phyloP scores from a whole-genome alignment of 2,888 invertebrate genomes.

The Cheilosia pagana region DNA sequence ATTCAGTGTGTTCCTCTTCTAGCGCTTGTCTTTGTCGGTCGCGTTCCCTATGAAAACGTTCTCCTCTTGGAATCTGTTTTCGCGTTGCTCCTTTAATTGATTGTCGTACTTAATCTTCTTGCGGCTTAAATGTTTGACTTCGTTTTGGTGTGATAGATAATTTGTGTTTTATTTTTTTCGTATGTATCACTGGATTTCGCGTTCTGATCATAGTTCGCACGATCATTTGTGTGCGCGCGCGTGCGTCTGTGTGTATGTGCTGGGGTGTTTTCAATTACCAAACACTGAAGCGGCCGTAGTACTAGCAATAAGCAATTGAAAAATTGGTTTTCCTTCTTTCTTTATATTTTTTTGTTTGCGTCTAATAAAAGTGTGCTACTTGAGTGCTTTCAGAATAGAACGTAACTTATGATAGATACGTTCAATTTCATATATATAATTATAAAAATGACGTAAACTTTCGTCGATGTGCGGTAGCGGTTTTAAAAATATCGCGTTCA shows the following conservation, averaged over 20 bases:
- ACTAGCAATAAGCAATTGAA: constrained; percentile 14
- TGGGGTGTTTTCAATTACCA: constrained; percentile 29
- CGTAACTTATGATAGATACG: constrained; percentile 51
- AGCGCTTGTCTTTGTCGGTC: constrained; percentile 26
- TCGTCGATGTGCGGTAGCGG: constrained; percentile 27
- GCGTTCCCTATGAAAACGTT: constrained; percentile 31
- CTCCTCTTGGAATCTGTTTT: constrained; percentile 30
- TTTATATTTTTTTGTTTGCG: neutral
- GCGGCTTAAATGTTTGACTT: constrained; percentile 26
- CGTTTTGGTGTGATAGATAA: constrained; percentile 50
- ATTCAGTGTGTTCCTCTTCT: constrained; percentile 46
- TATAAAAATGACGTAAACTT: constrained; percentile 61
- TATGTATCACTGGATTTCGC: constrained; percentile 38
- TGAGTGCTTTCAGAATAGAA: constrained; percentile 44
- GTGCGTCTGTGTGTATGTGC: neutral
- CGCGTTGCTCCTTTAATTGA: constrained; percentile 59
- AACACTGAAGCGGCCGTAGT: constrained; percentile 10
- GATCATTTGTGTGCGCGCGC: constrained; percentile 23
- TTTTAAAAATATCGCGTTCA: constrained; percentile 51
- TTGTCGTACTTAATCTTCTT: constrained; percentile 56
- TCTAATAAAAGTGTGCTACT: constrained; percentile 45
- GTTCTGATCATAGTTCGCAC: constrained; percentile 31
- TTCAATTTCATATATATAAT: constrained; percentile 42
- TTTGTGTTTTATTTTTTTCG: constrained; percentile 12
- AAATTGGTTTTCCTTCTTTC: constrained; percentile 3